Base-by-base conservation (phyloP, 2,888 invertebrate genomes). In the Abrostola triplasia region DNA sequence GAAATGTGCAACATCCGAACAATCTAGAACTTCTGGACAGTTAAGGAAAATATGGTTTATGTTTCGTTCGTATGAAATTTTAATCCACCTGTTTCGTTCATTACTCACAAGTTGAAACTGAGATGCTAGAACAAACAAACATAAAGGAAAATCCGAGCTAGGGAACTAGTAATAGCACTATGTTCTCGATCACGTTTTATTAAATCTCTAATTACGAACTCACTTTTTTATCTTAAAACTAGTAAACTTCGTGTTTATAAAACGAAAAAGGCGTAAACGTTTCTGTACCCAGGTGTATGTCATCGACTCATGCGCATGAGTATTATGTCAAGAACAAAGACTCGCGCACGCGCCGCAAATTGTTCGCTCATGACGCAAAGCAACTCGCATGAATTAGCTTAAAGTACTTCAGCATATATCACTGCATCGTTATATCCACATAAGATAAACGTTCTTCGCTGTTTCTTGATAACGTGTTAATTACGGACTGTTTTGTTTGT, bases 291-390 rank as follows among this genome's bases (percentile, higher is more conserved):
- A 77, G 67, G 59, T 73, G 66, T 56, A 35, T 54, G 44, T 57
- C 37, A 57, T 55, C 36, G 50, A 61, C 42, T 58, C 47, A 67
- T 51, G 38, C 60, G 67, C 58, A 53, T 54, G 56, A 60, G 53
- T 67, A 41, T 69, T 70, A 69, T 74, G 79, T 68, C 67, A 64
- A 54, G 67, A 74, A 78, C 81, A 78, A 78, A 79, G 76, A 65
- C 64, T 52, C 55, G 51, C 62, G 67, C 64, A 59, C 64, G 67
- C 67, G 64, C 58, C 58, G 58, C 59, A 51, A 65, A 72, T 72
- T 54, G 59, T 51, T 70, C 52, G 53, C 50, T 56, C 52, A 63
- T 81, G 81, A 81, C 79, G 74, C 79, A 76, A 70, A 74, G 40
- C 59, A 60, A 50, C 48, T 64, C 57, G 57, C 66, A 63, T 60